Percentiles rank a stretch among this genome's conserved stretches.
Evolutionary conservation across 2,113 vertebrate genomes (phyloP).

Genomic region (Paracanthobrama guichenoti): DNA sequence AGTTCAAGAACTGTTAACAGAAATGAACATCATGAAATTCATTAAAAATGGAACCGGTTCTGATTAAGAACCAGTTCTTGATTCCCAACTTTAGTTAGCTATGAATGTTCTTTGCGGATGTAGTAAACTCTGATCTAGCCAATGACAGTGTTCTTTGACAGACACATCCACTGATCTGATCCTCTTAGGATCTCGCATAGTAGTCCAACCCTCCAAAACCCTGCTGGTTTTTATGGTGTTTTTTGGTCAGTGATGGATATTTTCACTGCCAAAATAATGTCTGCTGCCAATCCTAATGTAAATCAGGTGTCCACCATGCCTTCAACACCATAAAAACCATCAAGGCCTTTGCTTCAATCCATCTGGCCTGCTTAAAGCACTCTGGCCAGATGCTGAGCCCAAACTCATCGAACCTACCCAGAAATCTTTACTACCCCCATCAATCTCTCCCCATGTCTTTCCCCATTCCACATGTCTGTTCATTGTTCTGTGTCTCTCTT

Average conservation of each 20-base stretch:
- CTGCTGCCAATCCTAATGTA: constrained; percentile 42
- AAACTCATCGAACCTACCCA: neutral
- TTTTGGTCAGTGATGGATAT: constrained; percentile 38
- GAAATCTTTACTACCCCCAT: neutral
- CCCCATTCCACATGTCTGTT: constrained; percentile 83
- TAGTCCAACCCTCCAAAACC: neutral
- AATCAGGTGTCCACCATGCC: constrained; percentile 26
- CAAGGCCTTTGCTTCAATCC: neutral
- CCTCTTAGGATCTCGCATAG: neutral
- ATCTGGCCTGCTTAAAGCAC: constrained; percentile 37
- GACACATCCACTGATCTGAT: neutral
- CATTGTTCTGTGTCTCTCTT: constrained; percentile 93
- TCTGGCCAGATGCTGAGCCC: constrained; percentile 8
- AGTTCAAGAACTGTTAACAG: neutral
- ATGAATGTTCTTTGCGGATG: neutral
- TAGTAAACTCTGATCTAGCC: neutral
- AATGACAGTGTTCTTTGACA: neutral
- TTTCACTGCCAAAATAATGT: constrained; percentile 56
- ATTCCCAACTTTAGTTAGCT: no score
- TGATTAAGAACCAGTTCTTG: neutral
- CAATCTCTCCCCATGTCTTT: constrained; percentile 72
- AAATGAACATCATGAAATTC: neutral
- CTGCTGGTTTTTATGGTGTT: constrained; percentile 40
- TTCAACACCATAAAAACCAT: constrained; percentile 41
- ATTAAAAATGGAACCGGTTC: neutral